A percentile compares a stretch with the other conserved stretches of the same genome.
Conservation (phyloP, 92 coral and sea anemone genomes). For the Palythoa caribaeorum region DNA sequence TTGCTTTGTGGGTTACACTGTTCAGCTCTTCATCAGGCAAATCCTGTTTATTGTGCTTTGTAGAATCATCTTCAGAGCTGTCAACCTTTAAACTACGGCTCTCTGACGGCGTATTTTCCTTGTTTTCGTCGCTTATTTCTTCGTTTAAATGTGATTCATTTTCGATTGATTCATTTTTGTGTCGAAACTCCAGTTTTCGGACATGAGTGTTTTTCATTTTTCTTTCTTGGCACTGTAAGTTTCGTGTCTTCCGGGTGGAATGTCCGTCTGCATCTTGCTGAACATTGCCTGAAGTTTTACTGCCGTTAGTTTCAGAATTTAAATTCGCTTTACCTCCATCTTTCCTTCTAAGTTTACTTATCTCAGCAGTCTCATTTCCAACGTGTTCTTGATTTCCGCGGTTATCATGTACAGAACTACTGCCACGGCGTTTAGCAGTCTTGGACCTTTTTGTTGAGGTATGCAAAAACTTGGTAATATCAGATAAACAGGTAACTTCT, state of each 20-base stretch:
- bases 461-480: slow-evolving; percentile 78
- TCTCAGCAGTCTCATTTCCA: neutral
- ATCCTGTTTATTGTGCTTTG: neutral
- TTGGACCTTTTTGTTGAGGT: slow-evolving; percentile 51
- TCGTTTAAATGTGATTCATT: slow-evolving; percentile 3
- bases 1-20: neutral
- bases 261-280: neutral
- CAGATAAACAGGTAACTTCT: slow-evolving; percentile 62
- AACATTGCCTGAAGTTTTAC: neutral
- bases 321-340: neutral
- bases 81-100: neutral
- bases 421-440: neutral
- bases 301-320: neutral
- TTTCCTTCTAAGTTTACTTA: slow-evolving; percentile 1
- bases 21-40: neutral
- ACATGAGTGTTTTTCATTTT: slow-evolving; percentile 49
- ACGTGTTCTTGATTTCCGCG: neutral
- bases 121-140: neutral
- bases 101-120: slow-evolving; percentile 33
- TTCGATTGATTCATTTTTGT: slow-evolving; percentile 13
- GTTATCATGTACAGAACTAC: neutral
- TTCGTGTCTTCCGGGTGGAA: slow-evolving; percentile 42
- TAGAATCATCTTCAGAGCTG: neutral
- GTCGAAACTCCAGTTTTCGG: slow-evolving; percentile 73
- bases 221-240: slow-evolving; percentile 18